Conservation (phyloP, 1,140 invertebrate species). For the Phymorhynchus buccinoides region DNA sequence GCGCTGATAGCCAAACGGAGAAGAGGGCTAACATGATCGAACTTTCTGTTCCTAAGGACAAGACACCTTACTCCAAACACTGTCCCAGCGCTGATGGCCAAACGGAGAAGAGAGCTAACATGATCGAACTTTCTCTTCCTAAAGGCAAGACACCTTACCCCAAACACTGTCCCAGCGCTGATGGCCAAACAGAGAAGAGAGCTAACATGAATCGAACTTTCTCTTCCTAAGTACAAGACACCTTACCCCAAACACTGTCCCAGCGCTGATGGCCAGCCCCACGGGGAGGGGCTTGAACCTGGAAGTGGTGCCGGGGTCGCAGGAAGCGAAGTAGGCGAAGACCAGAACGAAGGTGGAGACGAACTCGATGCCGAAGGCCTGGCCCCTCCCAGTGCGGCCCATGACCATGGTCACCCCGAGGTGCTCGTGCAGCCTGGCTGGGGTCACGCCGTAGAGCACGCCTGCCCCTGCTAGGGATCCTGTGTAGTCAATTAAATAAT, state of each 20-base stretch:
- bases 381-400: constrained; percentile 64
- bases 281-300: constrained; percentile 89
- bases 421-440: constrained; percentile 39
- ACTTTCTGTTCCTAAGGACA: no score
- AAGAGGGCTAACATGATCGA: no score
- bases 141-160: no score
- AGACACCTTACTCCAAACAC: no score
- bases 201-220: no score
- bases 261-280: constrained; percentile 74
- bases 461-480: constrained; percentile 52
- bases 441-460: constrained; percentile 61
- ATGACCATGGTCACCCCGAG: constrained; percentile 51
- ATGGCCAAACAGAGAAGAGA: no score
- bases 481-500: background rate
- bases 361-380: constrained; percentile 87
- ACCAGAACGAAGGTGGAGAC: constrained; percentile 90
- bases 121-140: no score
- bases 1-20: no score
- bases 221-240: no score
- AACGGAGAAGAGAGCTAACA: no score
- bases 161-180: constrained; percentile 39
- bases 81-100: no score
- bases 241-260: constrained; percentile 46
- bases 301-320: constrained; percentile 81
- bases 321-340: constrained; percentile 84